Evolutionary conservation across 2,113 vertebrate species (phyloP), one percentile per base, ranked within the genome.

Genomic region (Polypterus senegalus): DNA sequence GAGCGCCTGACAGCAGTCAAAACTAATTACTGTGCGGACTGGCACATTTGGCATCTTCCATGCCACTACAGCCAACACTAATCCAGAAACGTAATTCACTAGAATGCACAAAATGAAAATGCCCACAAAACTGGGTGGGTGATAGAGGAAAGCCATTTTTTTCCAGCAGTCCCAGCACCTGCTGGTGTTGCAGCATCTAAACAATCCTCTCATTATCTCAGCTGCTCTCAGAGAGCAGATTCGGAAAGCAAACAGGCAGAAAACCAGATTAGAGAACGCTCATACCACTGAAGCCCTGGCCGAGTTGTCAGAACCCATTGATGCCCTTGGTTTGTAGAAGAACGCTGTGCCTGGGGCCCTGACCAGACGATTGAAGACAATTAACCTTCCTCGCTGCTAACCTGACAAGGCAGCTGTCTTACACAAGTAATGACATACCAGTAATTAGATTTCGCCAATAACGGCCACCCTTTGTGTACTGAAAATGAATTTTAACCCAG

Each of bases 321-420:
- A 70, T 57, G 72, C 44, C 60, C 54, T 6, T 45, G 57, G 49
- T 71, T 64, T 27, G 61, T 10, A 59, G 55, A 56, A 59, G 62
- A 46, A 44, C 56, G 61, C 65, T 46, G 46, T 57, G 44, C 47
- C 49, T 48, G 48, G 45, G 47, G 11, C 60, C 6, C 6, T 56
- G 11, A 9, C 44, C 54, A 61, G 59, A 69, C 49, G 69, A 74
- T 73, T 74, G 70, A 78, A 65, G 56, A 58, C 71, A 78, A 72
- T 72, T 67, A 79, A 61, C 61, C 59, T 67, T 59, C 66, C 43
- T 73, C 65, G 49, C 47, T 47, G 49, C 60, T 54, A 69, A 69
- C 58, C 46, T 27, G 61, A 51, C 4, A 66, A 62, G 61, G 64
- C 73, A 79, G 71, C 70, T 64, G 73, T 59, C 69, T 55, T 59